Evolutionary conservation across 2,113 vertebrate species (phyloP), one percentile per base, ranked within the genome.

Genomic region (Ciconia boyciana): DNA sequence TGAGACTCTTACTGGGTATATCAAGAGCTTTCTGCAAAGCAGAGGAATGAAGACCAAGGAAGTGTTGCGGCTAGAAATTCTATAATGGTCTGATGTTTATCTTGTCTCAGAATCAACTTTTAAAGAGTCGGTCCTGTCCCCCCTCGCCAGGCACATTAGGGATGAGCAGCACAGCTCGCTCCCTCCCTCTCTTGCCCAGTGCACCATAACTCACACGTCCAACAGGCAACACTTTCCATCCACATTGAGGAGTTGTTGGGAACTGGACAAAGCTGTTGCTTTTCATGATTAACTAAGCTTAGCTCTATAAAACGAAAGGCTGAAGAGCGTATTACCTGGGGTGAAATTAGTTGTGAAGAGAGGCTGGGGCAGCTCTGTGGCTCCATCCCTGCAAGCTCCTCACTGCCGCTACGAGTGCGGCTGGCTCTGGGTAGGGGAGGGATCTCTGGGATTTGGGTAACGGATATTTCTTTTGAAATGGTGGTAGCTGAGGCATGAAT

Each of bases 341-440:
- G 43, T 70, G 61, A 55, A 62, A 62, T 36, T 2, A 36, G 4
- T 43, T 62, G 72, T 22, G 57, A 74, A 20, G 46, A n/a, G 82
- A 54, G 34, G 57, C 46, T 82, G 61, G 60, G 62, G 20, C 21
- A 60, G 25, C 31, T 88, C 60, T 34, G 24, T 10, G 39, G 10
- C 54, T 72, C 51, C 55, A 28, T 49, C 34, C 36, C 49, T 75
- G 34, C 34, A 20, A 25, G 7, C 29, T 65, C 64, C 78, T 62
- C 24, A 1, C 31, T 31, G 57, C 36, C 0, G 1, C 61, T 39
- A 68, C 1, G 5, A 18, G 41, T 0, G 2, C 6, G 18, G 20
- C 7, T 11, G 41, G 64, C 82, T 64, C 41, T 34, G 60, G 28
- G 28, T 1, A 51, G 22, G 10, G 11, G 10, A 66, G 34, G 29